phyloP scores from a whole-genome alignment of 2,888 invertebrate species.

The Leptarthrus brevirostris region DNA sequence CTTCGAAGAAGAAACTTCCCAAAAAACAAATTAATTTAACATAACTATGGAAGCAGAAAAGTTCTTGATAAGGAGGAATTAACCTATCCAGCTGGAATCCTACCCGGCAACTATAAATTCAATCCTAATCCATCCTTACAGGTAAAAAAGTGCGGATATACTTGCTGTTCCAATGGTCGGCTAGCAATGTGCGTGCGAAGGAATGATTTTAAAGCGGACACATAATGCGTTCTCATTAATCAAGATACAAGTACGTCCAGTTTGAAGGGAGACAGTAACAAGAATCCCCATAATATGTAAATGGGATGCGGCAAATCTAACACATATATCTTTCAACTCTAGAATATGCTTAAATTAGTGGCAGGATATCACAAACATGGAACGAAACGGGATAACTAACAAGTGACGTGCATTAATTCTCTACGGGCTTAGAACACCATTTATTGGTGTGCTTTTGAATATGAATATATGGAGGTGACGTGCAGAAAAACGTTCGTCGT shows the following conservation, averaged over 20 bases:
- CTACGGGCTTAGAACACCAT: constrained; percentile 48
- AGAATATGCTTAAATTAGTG: constrained; percentile 54
- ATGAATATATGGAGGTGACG: not conserved
- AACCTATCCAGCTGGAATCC: constrained; percentile 34
- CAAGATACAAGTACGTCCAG: constrained; percentile 49
- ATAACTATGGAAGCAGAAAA: not conserved
- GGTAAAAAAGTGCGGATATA: constrained; percentile 39
- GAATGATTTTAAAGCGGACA: constrained; percentile 50
- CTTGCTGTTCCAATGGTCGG: constrained; percentile 22
- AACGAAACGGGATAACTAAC: constrained; percentile 43
- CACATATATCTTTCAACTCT: constrained; percentile 52
- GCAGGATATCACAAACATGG: constrained; percentile 51
- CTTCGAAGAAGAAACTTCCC: no score
- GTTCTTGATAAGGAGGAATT: constrained; percentile 19
- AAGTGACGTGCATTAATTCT: constrained; percentile 53
- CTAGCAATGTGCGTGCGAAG: constrained; percentile 50
- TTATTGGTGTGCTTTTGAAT: constrained; percentile 42
- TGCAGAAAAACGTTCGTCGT: no score
- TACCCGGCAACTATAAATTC: constrained; percentile 39
- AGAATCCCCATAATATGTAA: constrained; percentile 51
- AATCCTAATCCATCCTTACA: constrained; percentile 44
- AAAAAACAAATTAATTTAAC: no score
- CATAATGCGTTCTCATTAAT: constrained; percentile 54
- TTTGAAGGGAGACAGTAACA: constrained; percentile 20
- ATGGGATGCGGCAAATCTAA: constrained; percentile 54